A percentile compares a stretch with the other conserved stretches of the same genome.
These are phyloP conservation scores for Drosophila bipectinata DNA, from an alignment of 1,140 invertebrate species.

Conservation along the genomic window DNA sequence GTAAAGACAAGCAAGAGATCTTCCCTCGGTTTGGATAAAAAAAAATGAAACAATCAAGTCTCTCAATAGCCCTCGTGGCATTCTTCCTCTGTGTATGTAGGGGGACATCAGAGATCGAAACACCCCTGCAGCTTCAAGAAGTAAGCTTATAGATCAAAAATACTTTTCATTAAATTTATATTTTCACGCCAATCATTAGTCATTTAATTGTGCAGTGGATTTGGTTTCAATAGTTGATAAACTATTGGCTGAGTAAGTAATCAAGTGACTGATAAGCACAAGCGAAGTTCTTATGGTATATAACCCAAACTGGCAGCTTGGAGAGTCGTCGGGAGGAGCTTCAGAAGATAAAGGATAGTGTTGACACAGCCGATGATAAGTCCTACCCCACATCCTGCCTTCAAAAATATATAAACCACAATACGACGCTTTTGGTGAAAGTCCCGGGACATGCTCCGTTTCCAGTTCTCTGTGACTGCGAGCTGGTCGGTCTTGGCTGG, in stretches of 20 bases:
- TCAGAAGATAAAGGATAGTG: neutral
- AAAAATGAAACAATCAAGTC: slow-evolving; percentile 1
- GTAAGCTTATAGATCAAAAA: neutral
- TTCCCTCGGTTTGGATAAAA: too few relatives aligned
- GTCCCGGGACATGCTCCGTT: slow-evolving; percentile 21
- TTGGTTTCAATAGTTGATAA: slow-evolving; percentile 14
- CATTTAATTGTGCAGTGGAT: neutral
- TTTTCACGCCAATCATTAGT: neutral
- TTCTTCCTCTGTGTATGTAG: neutral
- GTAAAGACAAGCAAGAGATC: neutral
- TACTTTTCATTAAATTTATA: neutral
- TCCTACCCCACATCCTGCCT: slow-evolving; percentile 18
- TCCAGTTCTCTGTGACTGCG: slow-evolving; percentile 71
- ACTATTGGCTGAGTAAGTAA: slow-evolving; percentile 22
- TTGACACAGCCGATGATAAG: neutral
- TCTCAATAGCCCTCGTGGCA: slow-evolving; percentile 8
- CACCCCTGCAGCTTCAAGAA: slow-evolving; percentile 3
- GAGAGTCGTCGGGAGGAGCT: slow-evolving; percentile 9
- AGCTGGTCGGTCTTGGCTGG: slow-evolving; percentile 84
- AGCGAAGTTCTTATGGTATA: neutral
- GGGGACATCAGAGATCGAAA: neutral
- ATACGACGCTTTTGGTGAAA: slow-evolving; percentile 5
- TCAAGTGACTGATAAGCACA: neutral
- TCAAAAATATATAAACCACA: neutral
- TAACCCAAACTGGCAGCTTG: slow-evolving; percentile 1